Evolutionary conservation across 2,888 invertebrate species (phyloP), one percentile per base, ranked within the genome.

Genomic region (Thysanoteuthis rhombus): DNA sequence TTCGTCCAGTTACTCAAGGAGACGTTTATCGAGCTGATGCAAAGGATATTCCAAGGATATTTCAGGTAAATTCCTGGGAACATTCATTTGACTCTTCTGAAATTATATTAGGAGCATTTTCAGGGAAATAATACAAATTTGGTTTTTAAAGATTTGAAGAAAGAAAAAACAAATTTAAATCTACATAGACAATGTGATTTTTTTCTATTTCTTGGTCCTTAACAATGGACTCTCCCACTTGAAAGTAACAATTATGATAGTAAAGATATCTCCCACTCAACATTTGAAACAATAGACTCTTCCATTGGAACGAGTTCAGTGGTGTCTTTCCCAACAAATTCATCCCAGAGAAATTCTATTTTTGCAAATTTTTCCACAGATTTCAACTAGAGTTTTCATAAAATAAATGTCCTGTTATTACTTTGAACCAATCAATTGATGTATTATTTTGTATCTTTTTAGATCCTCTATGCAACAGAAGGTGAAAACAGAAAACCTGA

Each of bases 21-120:
- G 99, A 99, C 98, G 99, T 99, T 96, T 99, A 99, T 97, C 98
- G 99, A 97, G 99, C 99, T 94, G 99, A 99, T 98, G 99, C 99
- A 97, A 99, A 99, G 98, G 99, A 99, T 98, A 99, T 99, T 97
- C 99, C 99, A 96, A 98, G 99, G 97, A 99, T 99, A 97, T 99
- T 99, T 97, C 98, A 98, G 97, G 98, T 98, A 96, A 93, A 93
- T 92, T 42, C 38, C 28, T 40, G 40, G 39, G 36, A 75, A 36
- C 12, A 8, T 75, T 32, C n/a, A n/a, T 75, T 75, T 22, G 25
- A 52, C 52, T 52, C 22, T 52, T 94, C 32, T 1, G 52, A 38
- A 42, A 92, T 45, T 58, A 47, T n/a, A 32, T 75, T 94, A 39
- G 0, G 32, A 38, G 1, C 58, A 91, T 19, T 58, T 89, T 38